Evolutionary conservation across 2,113 vertebrate species (phyloP), one percentile per base, ranked within the genome.

Genomic region (Saccopteryx leptura): DNA sequence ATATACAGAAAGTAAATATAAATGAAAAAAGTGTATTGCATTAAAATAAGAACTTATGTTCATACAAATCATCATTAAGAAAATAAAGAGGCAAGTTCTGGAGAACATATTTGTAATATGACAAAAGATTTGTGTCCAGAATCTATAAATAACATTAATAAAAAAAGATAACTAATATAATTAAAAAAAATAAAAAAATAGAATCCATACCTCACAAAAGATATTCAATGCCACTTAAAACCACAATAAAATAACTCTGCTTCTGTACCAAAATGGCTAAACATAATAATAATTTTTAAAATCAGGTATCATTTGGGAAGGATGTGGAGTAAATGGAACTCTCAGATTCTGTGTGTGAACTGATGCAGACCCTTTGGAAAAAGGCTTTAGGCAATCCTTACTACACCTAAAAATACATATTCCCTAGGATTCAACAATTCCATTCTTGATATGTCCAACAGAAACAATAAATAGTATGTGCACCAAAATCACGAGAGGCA

Each of bases 1-100:
- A 48, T 17, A 69, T 33, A 63, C 14, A 78, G 21, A 61, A 18
- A 72, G 14, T 24, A 90, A 82, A 24, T 18, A 82, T 58, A 48
- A 68, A 88, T 31, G n/a, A 65, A 81, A 84, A 1, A 65, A 66
- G 2, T 90, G 12, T 6, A 78, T 60, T 72, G 85, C 7, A 71
- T 69, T 76, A 85, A 69, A 54, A 60, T 31, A 89, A 69, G 33
- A 89, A 81, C 9, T 54, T 24, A 7, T 84, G 26, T 54, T 91
- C 48, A 85, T 86, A 91, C 95, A 91, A 71, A 39, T 28, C 3
- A 63, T 63, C 50, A 72, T 39, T 71, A 84, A 54, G 71, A 68
- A 13, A 89, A 31, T 26, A 96, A 66, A 85, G 74, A 46, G 19
- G 18, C 24, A 78, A 91, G 48, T 13, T 52, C 82, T 4, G 54